phyloP scores from a whole-genome alignment of 2,797 vertebrate genomes.

The Myotis daubentonii region DNA sequence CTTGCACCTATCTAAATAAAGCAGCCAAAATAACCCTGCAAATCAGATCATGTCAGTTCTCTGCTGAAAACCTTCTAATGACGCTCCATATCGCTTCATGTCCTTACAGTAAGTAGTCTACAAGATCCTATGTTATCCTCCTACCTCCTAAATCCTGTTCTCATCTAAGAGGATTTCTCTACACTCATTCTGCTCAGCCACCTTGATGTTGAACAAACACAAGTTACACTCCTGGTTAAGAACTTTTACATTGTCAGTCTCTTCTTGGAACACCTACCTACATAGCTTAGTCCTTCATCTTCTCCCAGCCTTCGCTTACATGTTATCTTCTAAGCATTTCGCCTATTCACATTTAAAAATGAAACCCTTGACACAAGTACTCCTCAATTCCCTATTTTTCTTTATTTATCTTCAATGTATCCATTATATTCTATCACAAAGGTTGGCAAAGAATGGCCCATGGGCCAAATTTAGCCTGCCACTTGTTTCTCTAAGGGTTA shows the following conservation, averaged over 20 bases:
- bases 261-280: neutral
- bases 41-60: neutral
- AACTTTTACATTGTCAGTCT: neutral
- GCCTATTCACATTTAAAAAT: neutral
- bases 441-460: neutral
- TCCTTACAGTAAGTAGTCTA: neutral
- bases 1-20: neutral
- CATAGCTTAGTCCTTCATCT: neutral
- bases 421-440: neutral
- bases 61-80: neutral
- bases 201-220: neutral
- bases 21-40: neutral
- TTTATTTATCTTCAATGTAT: neutral
- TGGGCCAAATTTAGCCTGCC: neutral
- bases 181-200: neutral
- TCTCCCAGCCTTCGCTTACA: neutral
- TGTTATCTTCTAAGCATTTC: neutral
- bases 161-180: neutral
- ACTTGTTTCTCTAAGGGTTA: constrained; percentile 7
- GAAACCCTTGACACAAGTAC: neutral
- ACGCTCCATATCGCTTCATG: neutral
- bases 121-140: neutral
- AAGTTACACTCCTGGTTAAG: neutral
- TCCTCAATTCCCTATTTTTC: neutral
- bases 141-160: neutral